phyloP scores from a whole-genome alignment of 2,888 invertebrate species.

The Heliconius sara region DNA sequence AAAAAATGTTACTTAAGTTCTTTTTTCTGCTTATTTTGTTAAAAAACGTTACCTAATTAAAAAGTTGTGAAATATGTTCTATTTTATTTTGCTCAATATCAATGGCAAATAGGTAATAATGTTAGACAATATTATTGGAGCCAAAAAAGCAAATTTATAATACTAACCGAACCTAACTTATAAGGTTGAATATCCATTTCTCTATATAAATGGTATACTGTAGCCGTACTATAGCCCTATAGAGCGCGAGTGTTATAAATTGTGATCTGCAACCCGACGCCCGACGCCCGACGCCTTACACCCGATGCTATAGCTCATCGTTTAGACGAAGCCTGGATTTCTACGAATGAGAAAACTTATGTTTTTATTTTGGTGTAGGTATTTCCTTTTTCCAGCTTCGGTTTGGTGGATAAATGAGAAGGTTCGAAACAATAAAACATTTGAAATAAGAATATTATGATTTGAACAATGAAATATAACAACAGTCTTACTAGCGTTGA shows the following conservation, averaged over 20 bases:
- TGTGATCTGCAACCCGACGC: constrained; percentile 16
- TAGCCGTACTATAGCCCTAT: neutral
- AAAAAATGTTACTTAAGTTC: too few relatives aligned
- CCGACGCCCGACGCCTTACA: neutral
- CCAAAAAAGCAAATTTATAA: neutral
- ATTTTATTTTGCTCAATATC: neutral
- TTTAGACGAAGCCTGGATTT: constrained; percentile 22
- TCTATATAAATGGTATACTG: constrained; percentile 12
- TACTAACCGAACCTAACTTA: neutral
- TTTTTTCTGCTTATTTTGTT: too few relatives aligned
- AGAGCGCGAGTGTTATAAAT: constrained; percentile 22
- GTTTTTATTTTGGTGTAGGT: neutral
- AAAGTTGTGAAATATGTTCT: too few relatives aligned
- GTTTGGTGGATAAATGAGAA: neutral
- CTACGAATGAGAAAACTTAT: constrained; percentile 9
- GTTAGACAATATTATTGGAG: neutral
- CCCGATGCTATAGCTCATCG: constrained; percentile 10
- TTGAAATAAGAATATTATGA: neutral
- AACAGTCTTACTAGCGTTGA: neutral
- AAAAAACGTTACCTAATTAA: too few relatives aligned
- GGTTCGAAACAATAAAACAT: neutral
- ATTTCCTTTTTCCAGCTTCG: neutral
- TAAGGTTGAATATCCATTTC: constrained; percentile 10
- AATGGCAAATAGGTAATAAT: neutral
- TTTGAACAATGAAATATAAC: too few relatives aligned